A percentile compares a stretch with the other conserved stretches of the same genome.
Evolutionary conservation across 2,888 invertebrate genomes (phyloP).

Genomic region (Amblyjoppa fuscipennis): DNA sequence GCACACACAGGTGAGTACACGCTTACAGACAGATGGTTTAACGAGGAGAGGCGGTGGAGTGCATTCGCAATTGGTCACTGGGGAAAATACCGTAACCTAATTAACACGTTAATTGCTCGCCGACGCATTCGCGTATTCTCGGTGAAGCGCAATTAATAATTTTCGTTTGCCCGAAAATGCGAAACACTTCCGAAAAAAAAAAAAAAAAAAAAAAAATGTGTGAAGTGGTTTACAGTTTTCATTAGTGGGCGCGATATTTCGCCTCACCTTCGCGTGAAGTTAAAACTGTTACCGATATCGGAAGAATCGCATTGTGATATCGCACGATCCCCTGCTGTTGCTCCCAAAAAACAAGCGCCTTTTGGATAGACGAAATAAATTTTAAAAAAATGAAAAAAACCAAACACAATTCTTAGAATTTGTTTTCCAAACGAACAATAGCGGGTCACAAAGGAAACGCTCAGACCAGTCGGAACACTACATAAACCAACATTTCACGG

Average conservation of each 20-base stretch:
- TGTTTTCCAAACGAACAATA: not conserved
- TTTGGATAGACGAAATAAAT: no score
- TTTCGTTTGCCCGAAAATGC: no score
- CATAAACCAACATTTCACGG: constrained; percentile 42
- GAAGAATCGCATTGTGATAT: no score
- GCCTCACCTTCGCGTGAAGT: no score
- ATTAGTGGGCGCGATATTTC: no score
- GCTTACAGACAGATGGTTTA: not conserved
- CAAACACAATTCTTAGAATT: not conserved
- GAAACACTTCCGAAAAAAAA: no score
- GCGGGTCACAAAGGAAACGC: constrained; percentile 2
- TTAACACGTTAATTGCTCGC: constrained; percentile 50
- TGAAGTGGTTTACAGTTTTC: not conserved
- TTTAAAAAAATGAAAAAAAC: not conserved
- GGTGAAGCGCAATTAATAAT: not conserved
- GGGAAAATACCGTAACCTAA: constrained; percentile 54
- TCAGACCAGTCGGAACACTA: constrained; percentile 10
- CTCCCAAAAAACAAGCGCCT: no score
- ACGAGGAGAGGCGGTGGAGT: constrained; percentile 19
- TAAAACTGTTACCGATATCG: no score
- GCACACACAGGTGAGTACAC: not conserved
- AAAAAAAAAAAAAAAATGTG: no score
- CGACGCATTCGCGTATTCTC: constrained; percentile 32
- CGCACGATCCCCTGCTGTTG: no score
- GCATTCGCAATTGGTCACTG: constrained; percentile 48